Evolutionary conservation across 2,113 vertebrate genomes (phyloP).

Genomic region (Ursus arctos): DNA sequence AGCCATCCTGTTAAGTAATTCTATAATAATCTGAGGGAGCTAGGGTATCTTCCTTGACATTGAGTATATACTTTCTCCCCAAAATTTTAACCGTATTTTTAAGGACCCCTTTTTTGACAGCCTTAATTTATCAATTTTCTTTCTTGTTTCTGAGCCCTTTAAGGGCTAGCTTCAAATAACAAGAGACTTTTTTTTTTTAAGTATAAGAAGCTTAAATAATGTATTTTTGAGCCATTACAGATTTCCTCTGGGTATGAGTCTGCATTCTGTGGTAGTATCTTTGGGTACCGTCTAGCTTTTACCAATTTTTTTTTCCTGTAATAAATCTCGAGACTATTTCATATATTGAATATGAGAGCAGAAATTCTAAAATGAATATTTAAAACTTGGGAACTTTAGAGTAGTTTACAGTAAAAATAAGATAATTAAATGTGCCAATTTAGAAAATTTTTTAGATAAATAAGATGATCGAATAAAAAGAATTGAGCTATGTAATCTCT

Average conservation of each 20-base stretch:
- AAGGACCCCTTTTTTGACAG: not conserved
- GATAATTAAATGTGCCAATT: not conserved
- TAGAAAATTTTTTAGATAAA: conserved; percentile 1
- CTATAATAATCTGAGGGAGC: not conserved
- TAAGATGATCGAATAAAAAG: not conserved
- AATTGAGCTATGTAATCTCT: not conserved
- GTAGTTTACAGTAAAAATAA: conserved; percentile 28
- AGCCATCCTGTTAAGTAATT: not conserved
- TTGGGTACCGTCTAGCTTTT: conserved; percentile 40
- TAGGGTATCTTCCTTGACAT: not conserved
- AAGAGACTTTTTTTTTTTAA: not conserved
- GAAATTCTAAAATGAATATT: not conserved
- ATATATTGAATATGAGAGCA: conserved; percentile 39
- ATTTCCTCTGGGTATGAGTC: not conserved
- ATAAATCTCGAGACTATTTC: not conserved
- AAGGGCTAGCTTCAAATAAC: not conserved
- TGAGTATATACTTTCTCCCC: not conserved
- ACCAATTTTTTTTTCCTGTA: not conserved
- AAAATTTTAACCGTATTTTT: not conserved
- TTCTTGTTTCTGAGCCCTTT: conserved; percentile 13
- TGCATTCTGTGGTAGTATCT: conserved; percentile 12
- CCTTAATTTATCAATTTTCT: not conserved
- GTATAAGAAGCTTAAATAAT: not conserved
- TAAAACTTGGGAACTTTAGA: conserved; percentile 17
- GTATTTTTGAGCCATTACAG: not conserved